A percentile compares a stretch with the other conserved stretches of the same genome.
Evolutionary conservation across 2,888 invertebrate genomes (phyloP).

Genomic region (Mylabris sibirica): DNA sequence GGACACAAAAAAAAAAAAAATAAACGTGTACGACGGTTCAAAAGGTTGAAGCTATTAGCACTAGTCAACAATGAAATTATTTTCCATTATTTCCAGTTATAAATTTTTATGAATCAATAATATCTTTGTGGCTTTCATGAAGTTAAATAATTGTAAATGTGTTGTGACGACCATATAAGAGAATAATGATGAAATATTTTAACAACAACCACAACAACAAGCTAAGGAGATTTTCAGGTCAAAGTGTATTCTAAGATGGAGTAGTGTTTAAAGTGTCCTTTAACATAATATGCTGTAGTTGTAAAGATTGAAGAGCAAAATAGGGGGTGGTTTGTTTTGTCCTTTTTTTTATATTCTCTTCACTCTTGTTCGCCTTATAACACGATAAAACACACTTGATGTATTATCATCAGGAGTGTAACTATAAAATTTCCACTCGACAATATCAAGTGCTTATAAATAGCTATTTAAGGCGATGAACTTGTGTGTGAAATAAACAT

Average conservation of each 20-base stretch:
- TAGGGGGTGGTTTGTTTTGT: neutral
- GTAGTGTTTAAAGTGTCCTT: constrained; percentile 1
- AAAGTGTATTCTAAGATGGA: neutral
- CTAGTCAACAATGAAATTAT: no score
- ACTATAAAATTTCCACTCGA: constrained; percentile 2
- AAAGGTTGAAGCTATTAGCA: neutral
- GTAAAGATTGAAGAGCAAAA: neutral
- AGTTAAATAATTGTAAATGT: neutral
- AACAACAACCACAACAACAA: neutral
- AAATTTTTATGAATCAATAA: neutral
- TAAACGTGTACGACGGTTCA: neutral
- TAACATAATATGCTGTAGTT: neutral
- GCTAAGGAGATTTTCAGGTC: constrained; percentile 5
- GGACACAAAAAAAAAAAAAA: no score
- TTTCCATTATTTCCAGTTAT: neutral
- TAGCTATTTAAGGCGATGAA: neutral
- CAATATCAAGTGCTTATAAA: constrained; percentile 4
- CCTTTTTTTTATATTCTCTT: neutral
- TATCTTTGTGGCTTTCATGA: neutral
- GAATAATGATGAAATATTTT: neutral
- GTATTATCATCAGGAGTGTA: neutral
- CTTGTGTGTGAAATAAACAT: neutral
- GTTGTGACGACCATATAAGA: neutral
- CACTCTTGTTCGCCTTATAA: neutral
- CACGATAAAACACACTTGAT: constrained; percentile 1